These are phyloP conservation scores for Acanthopleura granulata DNA, from an alignment of 2,888 invertebrate species.

Conservation along the genomic window DNA sequence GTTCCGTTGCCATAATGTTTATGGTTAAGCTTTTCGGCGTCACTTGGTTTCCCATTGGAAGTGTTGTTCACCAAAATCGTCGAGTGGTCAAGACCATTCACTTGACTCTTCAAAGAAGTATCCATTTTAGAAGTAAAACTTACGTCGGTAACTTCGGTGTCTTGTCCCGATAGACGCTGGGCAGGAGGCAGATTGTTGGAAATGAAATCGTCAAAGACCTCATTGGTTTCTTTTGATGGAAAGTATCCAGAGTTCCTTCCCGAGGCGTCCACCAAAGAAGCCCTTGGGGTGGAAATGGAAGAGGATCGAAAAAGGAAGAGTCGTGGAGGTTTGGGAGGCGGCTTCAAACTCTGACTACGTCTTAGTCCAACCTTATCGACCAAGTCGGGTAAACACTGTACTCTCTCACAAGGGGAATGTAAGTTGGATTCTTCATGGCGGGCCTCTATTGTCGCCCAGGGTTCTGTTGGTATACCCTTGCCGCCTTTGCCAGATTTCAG, in stretches of 20 bases:
- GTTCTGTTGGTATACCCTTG: neutral
- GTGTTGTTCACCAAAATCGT: neutral
- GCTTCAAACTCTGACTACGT: slow-evolving; percentile 45
- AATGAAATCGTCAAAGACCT: neutral
- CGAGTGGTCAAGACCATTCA: slow-evolving; percentile 11
- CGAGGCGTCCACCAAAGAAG: slow-evolving; percentile 33
- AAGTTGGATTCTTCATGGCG: neutral
- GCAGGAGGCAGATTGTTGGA: neutral
- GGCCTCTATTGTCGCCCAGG: slow-evolving; percentile 8
- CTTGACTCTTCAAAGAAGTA: neutral
- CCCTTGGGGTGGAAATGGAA: slow-evolving; percentile 46
- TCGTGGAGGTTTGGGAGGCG: slow-evolving; percentile 61
- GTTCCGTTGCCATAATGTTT: neutral
- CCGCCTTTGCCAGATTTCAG: neutral
- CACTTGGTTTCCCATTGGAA: neutral
- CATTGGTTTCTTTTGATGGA: neutral
- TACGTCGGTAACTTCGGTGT: neutral
- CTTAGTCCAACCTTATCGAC: slow-evolving; percentile 39
- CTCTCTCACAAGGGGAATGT: neutral
- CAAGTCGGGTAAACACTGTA: slow-evolving; percentile 41
- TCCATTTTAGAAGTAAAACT: neutral
- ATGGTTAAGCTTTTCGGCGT: no score
- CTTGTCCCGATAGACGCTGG: neutral
- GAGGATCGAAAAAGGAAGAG: slow-evolving; percentile 52
- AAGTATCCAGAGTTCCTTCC: slow-evolving; percentile 36